These are phyloP conservation scores for Pelodytes ibericus DNA, from an alignment of 2,797 vertebrate species.

Conservation along the genomic window DNA sequence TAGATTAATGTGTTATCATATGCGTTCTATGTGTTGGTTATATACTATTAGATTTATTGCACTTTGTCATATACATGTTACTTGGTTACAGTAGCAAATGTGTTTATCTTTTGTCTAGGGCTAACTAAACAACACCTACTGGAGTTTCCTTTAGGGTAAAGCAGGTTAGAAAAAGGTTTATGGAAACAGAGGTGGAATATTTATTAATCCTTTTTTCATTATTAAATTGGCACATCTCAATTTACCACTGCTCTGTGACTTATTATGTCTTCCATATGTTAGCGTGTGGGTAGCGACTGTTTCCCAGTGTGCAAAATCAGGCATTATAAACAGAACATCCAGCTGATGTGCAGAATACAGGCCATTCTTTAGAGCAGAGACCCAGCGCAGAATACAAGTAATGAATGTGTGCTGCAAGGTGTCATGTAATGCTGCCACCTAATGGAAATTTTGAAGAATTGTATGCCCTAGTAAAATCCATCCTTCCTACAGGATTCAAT, in stretches of 20 bases:
- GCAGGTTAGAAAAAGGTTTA: neutral
- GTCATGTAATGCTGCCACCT: constrained; percentile 23
- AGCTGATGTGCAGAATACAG: neutral
- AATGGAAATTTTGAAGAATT: neutral
- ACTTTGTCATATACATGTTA: neutral
- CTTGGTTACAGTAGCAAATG: neutral
- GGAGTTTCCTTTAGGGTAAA: neutral
- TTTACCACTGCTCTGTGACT: no score
- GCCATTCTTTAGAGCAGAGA: no score
- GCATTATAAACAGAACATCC: neutral
- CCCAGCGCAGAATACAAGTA: no score
- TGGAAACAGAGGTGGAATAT: no score
- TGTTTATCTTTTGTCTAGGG: neutral
- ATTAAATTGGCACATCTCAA: no score
- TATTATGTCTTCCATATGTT: no score
- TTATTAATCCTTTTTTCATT: no score
- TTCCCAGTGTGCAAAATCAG: no score
- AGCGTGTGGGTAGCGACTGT: no score
- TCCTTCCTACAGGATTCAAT: constrained; percentile 15
- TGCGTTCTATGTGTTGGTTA: no score
- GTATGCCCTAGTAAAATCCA: neutral
- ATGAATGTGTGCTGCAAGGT: neutral
- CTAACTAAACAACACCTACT: neutral
- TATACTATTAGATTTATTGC: neutral
- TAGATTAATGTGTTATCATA: no score